Evolutionary conservation across 2,797 vertebrate species (phyloP), one percentile per base, ranked within the genome.

Genomic region (Sebastiscus tertius): DNA sequence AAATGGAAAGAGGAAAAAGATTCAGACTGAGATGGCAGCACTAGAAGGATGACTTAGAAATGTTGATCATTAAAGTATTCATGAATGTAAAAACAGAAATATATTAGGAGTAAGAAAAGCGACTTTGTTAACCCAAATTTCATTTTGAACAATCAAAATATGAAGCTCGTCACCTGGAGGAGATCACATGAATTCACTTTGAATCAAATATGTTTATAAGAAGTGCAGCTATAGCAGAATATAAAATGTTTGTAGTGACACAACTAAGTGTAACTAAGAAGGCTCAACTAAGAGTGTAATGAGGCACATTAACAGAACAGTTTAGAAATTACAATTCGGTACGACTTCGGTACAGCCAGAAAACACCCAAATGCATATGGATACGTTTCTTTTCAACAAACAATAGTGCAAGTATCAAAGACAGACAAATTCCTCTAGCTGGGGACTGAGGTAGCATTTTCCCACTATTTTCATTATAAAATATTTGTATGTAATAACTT

Each of bases 41-140:
- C 31, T 34, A 59, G 33, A 29, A 55, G 36, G 60, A 55, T 81
- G 36, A 80, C 60, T 70, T 78, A 14, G 6, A 70, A 20, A 55
- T 75, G 16, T 62, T 66, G 52, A 33, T 24, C 12, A 12, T 76
- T 83, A 2, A 83, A 83, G 62, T 71, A 80, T 87, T 79, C 6
- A 63, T 80, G 27, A 73, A 72, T 46, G 14, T 52, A 49, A 66
- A 64, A 62, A 67, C 14, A 39, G 20, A 27, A 73, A 67, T 72
- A 67, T 34, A 34, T 75, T 18, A 5, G 18, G 22, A 65, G 13
- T 14, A 56, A 58, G 22, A 67, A 14, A 54, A 3, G 8, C 18
- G 14, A 2, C 36, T 46, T 56, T 74, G 4, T 63, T 60, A 29
- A 79, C 49, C 34, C 0, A 16, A 46, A 55, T 49, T 18, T n/a